Conservation (phyloP, 2,113 vertebrate genomes). For the Myrmecobius fasciatus region DNA sequence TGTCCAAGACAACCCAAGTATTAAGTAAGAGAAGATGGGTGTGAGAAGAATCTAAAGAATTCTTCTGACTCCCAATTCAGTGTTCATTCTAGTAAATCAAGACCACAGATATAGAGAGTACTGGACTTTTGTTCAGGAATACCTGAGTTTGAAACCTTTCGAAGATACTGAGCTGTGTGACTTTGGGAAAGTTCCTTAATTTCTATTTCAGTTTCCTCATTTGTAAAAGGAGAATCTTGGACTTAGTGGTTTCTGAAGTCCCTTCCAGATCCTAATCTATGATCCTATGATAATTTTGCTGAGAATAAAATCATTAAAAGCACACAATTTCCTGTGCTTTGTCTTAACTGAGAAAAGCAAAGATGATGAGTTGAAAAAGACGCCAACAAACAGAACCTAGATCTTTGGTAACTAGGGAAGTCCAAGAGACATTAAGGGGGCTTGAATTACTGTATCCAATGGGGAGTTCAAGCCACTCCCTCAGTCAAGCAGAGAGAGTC, state of each 20-base stretch:
- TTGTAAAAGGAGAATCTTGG: not conserved
- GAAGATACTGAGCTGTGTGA: not conserved
- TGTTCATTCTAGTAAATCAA: not conserved
- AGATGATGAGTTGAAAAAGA: no score
- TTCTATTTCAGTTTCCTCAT: not conserved
- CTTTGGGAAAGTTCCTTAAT: not conserved
- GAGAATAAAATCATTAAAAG: not conserved
- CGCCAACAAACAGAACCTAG: no score
- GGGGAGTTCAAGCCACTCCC: no score
- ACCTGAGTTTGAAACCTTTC: not conserved
- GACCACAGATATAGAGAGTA: not conserved
- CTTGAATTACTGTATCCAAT: no score
- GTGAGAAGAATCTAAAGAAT: not conserved
- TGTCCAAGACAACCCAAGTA: not conserved
- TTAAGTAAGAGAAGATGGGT: not conserved
- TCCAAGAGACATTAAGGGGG: no score
- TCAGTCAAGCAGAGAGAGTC: no score
- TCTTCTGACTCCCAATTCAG: not conserved
- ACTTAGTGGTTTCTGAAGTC: not conserved
- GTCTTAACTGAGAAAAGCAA: not conserved
- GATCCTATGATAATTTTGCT: not conserved
- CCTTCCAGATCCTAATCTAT: not conserved
- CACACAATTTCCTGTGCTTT: not conserved
- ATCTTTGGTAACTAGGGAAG: no score
- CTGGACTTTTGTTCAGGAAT: not conserved